phyloP scores from a whole-genome alignment of 2,797 vertebrate genomes.

The Babyrousa celebensis region DNA sequence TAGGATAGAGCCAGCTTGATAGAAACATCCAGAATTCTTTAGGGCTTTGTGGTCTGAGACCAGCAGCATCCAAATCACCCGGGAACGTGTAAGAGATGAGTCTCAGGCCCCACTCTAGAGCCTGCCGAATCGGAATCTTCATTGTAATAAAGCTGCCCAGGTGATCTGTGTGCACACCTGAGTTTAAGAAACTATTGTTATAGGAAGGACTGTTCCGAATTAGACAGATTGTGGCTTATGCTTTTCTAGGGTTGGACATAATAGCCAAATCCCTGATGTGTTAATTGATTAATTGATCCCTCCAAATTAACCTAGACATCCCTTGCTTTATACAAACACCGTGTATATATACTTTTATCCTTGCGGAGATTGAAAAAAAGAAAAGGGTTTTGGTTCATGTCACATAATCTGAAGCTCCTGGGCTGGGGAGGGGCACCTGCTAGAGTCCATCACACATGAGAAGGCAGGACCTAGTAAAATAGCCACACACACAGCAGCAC shows the following conservation, averaged over 20 bases:
- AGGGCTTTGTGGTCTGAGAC: neutral
- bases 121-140: neutral
- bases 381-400: neutral
- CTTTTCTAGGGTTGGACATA: neutral
- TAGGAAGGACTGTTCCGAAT: neutral
- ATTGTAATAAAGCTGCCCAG: neutral
- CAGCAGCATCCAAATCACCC: neutral
- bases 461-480: neutral
- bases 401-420: neutral
- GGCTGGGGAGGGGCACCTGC: neutral
- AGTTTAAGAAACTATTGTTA: neutral
- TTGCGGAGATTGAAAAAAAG: neutral
- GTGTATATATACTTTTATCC: neutral
- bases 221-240: neutral
- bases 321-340: neutral
- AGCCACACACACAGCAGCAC: neutral
- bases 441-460: neutral
- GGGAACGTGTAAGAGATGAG: neutral
- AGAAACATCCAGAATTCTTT: constrained; percentile 22
- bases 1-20: neutral
- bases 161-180: neutral
- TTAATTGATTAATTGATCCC: neutral
- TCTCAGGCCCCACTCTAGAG: neutral
- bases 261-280: neutral
- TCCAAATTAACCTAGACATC: neutral